Base-by-base conservation (phyloP, 2,797 vertebrate species). In the Epinephelus awoara region DNA sequence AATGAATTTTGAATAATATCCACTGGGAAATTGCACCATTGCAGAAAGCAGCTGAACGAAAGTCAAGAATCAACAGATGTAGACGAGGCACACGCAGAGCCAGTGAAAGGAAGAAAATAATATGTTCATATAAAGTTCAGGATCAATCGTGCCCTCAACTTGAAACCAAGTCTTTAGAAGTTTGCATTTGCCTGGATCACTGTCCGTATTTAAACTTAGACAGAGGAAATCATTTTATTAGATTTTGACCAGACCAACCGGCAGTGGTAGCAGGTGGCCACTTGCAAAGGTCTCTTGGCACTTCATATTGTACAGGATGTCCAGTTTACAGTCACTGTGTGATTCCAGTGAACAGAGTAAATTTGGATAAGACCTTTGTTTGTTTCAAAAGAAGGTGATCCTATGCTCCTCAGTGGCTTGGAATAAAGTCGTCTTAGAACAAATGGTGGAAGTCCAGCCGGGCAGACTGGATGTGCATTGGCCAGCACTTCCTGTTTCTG, bases 381-480 rank as follows among this genome's bases (percentile, higher is more conserved):
- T 59, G 5, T 15, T 52, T 3, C n/a, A 46, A 49, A 58, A 68
- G 44, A n/a, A 49, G 23, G 50, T 51, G 50, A 17, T 29, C 46
- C 15, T 1, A 6, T 49, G 47, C 44, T 38, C 52, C 67, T 65
- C 27, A 2, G 44, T 55, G 72, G 8, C 3, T 29, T 29, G 50
- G 75, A 75, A 75, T 50, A 66, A 42, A 40, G 49, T 54, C 46
- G 2, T 0, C n/a, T 14, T 9, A 52, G 21, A 80, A 84, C 84
- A 84, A 88, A 80, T 70, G 77, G 57, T 74, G 82, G 84, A 83
- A 78, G 87, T 86, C 79, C 50, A 72, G 56, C 25, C 38, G 77
- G 67, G 12, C 57, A 57, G 49, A 55, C 55, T 68, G 44, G 54
- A 56, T 76, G 78, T 65, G 56, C 62, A 67, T 21, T 51, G 63